Base-by-base conservation (phyloP, 2,113 vertebrate species). In the Bombycilla garrulus region DNA sequence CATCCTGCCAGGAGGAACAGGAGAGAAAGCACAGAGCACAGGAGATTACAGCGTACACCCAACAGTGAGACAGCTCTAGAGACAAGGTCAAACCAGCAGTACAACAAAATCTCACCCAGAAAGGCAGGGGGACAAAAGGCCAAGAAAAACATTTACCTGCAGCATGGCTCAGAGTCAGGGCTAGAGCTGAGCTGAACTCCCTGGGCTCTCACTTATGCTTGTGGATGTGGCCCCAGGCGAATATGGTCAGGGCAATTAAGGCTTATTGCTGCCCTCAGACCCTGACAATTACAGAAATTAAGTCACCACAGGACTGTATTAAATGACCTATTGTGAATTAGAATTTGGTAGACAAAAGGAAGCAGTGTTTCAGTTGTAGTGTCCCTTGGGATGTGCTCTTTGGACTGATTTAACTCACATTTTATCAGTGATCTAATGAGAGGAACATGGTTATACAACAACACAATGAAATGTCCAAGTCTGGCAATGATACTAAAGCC, bases 111-210 rank as follows among this genome's bases (percentile, higher is more conserved):
- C 36, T 38, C 65, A 88, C 25, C 35, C 28, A 62, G 9, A 28
- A 66, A 74, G 10, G 14, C 33, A 76, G 21, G 24, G 40, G 6
- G 18, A 50, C n/a, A 88, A 69, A 67, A 69, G 14, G 10, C 24
- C 17, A 58, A 56, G 5, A 57, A 22, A 28, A 67, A 35, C 2
- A 44, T 47, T 42, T 31, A n/a, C 6, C 23, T 36, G 2, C 7
- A 45, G 7, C 0, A 2, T 2, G 1, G 5, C 21, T 38, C 18
- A 60, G 23, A 10, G 14, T 29, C 12, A 72, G 22, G 4, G 25
- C 19, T 33, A 36, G 28, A 19, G 5, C 28, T 57, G 21, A 53
- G 15, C 14, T 7, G 2, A 23, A 66, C 1, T 4, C 16, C 35
- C 71, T 50, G 12, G 8, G 13, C 6, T 10, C 13, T 36, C 12